Conservation (phyloP, 2,113 vertebrate genomes). For the Lamprologus ornatipinnis region DNA sequence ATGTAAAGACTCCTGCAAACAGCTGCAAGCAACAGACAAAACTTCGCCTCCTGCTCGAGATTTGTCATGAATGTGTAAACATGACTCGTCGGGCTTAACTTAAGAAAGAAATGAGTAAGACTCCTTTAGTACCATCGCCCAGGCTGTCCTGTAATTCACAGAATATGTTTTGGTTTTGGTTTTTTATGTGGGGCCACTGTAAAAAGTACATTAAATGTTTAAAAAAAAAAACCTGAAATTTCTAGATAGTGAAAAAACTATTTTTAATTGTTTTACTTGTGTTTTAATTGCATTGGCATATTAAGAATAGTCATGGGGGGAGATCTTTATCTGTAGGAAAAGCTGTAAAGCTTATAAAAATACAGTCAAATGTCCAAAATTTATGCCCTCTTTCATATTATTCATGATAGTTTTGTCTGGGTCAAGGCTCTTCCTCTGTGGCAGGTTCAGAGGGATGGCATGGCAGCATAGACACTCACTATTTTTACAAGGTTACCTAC, state of each 20-base stretch:
- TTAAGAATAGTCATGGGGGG: not conserved
- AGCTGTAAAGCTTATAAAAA: not conserved
- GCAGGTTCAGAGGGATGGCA: not conserved
- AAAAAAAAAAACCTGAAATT: accelerated
- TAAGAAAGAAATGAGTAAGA: not conserved
- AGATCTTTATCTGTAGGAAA: accelerated
- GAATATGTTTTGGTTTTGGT: accelerated
- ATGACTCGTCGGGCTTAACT: not conserved
- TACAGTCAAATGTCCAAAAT: not conserved
- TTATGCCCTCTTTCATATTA: not conserved
- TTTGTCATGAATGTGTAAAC: not conserved
- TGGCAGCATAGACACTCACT: not conserved
- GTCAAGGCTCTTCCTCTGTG: not conserved
- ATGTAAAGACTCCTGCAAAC: not conserved
- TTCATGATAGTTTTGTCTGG: not conserved
- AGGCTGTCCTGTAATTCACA: not conserved
- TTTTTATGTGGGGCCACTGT: not conserved
- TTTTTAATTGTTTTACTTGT: not conserved
- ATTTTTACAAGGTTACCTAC: not conserved
- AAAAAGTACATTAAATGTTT: not conserved
- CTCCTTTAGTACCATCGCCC: accelerated
- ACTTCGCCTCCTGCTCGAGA: accelerated
- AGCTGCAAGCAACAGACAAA: not conserved
- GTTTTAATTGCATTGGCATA: accelerated
- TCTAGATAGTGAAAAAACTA: accelerated